These are phyloP conservation scores for Microctonus hyperodae DNA, from an alignment of 2,888 invertebrate species.

Conservation along the genomic window DNA sequence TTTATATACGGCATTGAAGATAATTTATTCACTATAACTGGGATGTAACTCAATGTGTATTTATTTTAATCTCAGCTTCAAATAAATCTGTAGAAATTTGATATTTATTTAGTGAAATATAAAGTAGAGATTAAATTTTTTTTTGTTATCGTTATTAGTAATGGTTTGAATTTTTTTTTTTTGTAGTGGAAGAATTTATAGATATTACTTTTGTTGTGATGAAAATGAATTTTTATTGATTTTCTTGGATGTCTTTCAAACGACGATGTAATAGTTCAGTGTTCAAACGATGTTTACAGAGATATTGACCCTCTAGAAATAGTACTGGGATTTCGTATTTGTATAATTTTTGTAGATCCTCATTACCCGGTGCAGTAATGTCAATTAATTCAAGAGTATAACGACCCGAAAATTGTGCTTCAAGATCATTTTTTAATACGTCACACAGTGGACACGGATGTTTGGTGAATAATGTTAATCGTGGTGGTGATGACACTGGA, in stretches of 20 bases:
- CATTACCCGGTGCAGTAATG: slow-evolving; percentile 77
- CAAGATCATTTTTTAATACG: slow-evolving; percentile 73
- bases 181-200: neutral
- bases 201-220: neutral
- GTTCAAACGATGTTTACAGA: slow-evolving; percentile 80
- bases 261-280: slow-evolving; percentile 66
- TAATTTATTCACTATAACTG: too few relatives aligned
- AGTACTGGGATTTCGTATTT: slow-evolving; percentile 88
- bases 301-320: slow-evolving; percentile 81
- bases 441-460: slow-evolving; percentile 85
- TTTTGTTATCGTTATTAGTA: neutral
- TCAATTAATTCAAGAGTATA: slow-evolving; percentile 77
- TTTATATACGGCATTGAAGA: too few relatives aligned
- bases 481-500: slow-evolving; percentile 63
- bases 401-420: slow-evolving; percentile 67
- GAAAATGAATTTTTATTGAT: slow-evolving; percentile 8
- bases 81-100: too few relatives aligned
- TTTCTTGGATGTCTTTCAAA: slow-evolving; percentile 62
- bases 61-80: too few relatives aligned
- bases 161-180: neutral
- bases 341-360: slow-evolving; percentile 77
- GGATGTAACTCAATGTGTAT: too few relatives aligned
- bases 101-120: too few relatives aligned
- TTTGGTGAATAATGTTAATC: slow-evolving; percentile 82
- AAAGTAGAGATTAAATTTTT: too few relatives aligned